Evolutionary conservation across 1,140 invertebrate genomes (phyloP).

Genomic region (Nilaparvata lugens): DNA sequence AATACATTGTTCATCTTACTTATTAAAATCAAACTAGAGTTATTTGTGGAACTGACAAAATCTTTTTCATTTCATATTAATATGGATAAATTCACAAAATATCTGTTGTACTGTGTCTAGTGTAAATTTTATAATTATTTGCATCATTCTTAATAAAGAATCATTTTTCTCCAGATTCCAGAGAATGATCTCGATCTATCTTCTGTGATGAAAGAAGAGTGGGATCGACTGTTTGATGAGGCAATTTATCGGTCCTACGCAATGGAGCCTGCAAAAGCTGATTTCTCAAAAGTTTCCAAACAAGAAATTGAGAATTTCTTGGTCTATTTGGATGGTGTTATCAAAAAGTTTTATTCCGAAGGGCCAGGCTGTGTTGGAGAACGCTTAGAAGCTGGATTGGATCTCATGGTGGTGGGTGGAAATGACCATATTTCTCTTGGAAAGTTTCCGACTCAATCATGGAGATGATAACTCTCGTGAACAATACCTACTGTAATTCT

Average conservation of each 20-base stretch:
- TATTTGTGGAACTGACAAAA: no score
- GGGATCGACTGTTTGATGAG: constrained; percentile 49
- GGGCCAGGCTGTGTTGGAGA: constrained; percentile 68
- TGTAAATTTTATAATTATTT: constrained; percentile 12
- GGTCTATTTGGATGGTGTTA: constrained; percentile 52
- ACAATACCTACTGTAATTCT: no score
- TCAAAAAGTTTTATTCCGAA: constrained; percentile 56
- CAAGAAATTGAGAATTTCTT: constrained; percentile 63
- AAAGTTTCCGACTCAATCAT: no score
- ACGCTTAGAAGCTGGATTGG: constrained; percentile 61
- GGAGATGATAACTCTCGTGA: no score
- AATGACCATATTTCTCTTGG: background rate
- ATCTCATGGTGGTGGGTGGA: constrained; percentile 51
- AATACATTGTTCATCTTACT: no score
- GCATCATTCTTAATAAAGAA: constrained; percentile 22
- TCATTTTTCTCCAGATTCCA: constrained; percentile 8
- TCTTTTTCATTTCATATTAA: no score
- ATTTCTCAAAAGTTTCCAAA: constrained; percentile 67
- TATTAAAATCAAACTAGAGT: no score
- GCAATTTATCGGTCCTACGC: constrained; percentile 55
- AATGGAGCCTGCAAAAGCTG: constrained; percentile 59
- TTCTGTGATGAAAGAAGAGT: constrained; percentile 50
- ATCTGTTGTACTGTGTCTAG: no score
- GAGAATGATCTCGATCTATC: constrained; percentile 36
- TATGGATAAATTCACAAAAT: no score